Base-by-base conservation (phyloP, 2,888 invertebrate genomes). In the Steinernema carpocapsae region DNA sequence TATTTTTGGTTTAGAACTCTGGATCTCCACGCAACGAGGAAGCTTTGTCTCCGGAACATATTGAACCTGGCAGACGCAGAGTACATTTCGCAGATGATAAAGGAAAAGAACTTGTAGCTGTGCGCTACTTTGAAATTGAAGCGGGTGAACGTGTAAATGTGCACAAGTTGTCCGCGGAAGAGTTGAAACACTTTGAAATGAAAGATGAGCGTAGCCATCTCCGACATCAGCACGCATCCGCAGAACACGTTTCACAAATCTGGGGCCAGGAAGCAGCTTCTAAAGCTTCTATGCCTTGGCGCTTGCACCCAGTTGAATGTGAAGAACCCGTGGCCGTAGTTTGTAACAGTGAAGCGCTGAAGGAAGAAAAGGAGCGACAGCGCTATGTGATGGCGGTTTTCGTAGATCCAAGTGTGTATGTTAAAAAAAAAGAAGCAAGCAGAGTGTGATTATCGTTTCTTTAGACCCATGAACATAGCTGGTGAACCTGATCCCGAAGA, bases 91-190 rank as follows among this genome's bases (percentile, higher is more conserved):
- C 72, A 26, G 77, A 77, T 73, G 77, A 77, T 22, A 48, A 72
- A 19, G 77, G 77, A 24, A 37, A 42, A 42, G 73, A 74, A 24
- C 72, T 77, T 19, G 71, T 73, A 12, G 71, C 56, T 22, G 74
- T 74, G 17, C 51, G 71, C 2, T 77, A 76, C 74, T 77, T 77
- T 59, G 77, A 77, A 43, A 59, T 77, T 43, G 77, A 77, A 29
- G 77, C 74, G 59, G 77, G 77, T 45, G 77, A 77, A 74, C 64
- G 64, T 17, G 32, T 64, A 26, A 64, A 64, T 37, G 37, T 64
- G 64, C 12, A 29, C 22, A 19, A 26, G 6, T 32, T 64, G 32
- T 32, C 64, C 12, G 1, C 64, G 14, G 64, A 64, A 14, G 64
- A 64, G 19, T 10, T 64, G 64, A 64, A 64, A 32, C 64, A 64